Percentiles rank a stretch among this genome's conserved stretches.
Evolutionary conservation across 2,888 invertebrate genomes (phyloP).

Genomic region (Tenthredo notha): DNA sequence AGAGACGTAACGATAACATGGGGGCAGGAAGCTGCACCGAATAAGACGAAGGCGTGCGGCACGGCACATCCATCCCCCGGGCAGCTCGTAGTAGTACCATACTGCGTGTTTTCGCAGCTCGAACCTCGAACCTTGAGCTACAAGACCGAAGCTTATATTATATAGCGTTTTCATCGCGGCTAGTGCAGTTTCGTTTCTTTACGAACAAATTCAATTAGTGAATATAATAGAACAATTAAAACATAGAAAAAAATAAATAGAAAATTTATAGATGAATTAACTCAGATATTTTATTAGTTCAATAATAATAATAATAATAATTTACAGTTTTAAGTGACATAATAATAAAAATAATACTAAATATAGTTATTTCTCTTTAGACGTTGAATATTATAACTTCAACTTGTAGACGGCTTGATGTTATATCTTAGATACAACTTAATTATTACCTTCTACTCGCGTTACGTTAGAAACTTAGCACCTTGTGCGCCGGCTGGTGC

Average conservation of each 20-base stretch:
- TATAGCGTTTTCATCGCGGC: background rate
- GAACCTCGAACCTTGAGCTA: background rate
- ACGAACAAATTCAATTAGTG: too few relatives aligned
- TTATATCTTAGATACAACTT: background rate
- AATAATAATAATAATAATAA: background rate
- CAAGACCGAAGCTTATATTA: background rate
- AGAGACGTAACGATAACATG: constrained; percentile 34
- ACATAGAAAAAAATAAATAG: too few relatives aligned
- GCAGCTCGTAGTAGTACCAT: constrained; percentile 9
- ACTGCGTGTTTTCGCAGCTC: background rate
- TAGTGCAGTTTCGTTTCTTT: background rate
- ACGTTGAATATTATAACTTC: background rate
- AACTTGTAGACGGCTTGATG: too few relatives aligned
- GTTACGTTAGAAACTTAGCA: constrained; percentile 9
- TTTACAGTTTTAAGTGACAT: background rate
- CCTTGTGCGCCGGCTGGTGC: background rate
- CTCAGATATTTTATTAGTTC: background rate
- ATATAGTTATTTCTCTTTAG: background rate
- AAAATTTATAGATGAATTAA: background rate
- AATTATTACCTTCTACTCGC: constrained; percentile 3
- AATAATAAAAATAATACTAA: background rate
- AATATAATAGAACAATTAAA: too few relatives aligned
- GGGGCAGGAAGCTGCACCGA: constrained; percentile 29
- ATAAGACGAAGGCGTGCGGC: background rate
- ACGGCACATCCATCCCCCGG: constrained; percentile 6